Base-by-base conservation (phyloP, 2,888 invertebrate genomes). In the Ceraclea dissimilis region DNA sequence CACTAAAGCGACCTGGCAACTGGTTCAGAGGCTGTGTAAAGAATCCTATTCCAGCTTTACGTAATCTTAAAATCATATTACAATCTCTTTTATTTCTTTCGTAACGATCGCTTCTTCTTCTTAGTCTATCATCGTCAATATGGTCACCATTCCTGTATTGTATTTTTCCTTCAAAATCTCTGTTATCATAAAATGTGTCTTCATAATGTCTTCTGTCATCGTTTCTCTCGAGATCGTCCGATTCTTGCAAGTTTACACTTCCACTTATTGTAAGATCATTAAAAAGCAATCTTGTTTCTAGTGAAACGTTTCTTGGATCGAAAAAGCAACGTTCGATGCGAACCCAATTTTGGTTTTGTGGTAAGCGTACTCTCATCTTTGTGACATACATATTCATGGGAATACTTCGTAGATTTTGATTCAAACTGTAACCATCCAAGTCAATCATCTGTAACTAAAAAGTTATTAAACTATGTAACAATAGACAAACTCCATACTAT, bases 191-290 rank as follows among this genome's bases (percentile, higher is more conserved):
- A 39, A 59, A 60, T 16, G 58, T 57, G 31, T 62, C 60, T 1
- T 57, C 58, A n/a, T 53, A 39, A 11, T 53, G 26, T 46, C 54
- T 49, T 20, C 17, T 34, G 33, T 56, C 51, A 43, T 55, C 58
- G 8, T 22, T 26, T 59, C 76, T 66, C 39, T 76, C 75, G 1
- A 75, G 64, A 20, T 77, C 75, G 39, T 71, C 74, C 0, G 71
- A 70, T 17, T 74, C 72, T 56, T 71, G 76, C 34, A 89, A 69
- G 60, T 86, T 85, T 0, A 90, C 85, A 64, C 82, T 81, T 0
- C 90, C 90, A 59, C 88, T 87, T 51, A 90, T 87, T 1, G 88
- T 86, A 43, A 91, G 71, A 66, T 90, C 90, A 64, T 86, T 86
- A 71, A 91, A 89, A 11, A 87, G 74, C 0, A 91, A 75, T 66